phyloP scores from a whole-genome alignment of 1,140 invertebrate species.

The Lerema accius region DNA sequence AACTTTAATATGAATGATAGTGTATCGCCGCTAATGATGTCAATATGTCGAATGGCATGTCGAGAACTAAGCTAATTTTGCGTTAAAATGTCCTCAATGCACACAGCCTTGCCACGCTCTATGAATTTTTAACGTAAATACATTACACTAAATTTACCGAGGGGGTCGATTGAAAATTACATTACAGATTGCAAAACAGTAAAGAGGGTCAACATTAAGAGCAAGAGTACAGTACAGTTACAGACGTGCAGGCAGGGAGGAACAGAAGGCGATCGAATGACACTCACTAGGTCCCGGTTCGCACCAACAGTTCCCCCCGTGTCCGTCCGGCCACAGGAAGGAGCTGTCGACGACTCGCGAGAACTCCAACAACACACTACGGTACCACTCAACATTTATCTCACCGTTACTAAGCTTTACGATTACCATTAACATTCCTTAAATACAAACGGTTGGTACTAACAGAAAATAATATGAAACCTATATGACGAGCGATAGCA shows the following conservation, averaged over 20 bases:
- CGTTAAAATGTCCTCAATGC: slow-evolving; percentile 84
- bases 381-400: slow-evolving; percentile 80
- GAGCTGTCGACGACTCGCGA: slow-evolving; percentile 65
- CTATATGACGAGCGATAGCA: slow-evolving; percentile 78
- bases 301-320: slow-evolving; percentile 64
- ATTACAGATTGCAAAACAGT: slow-evolving; percentile 77
- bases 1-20: slow-evolving; percentile 69
- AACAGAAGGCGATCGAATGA: slow-evolving; percentile 54
- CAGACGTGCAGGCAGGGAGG: slow-evolving; percentile 76
- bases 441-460: slow-evolving; percentile 67
- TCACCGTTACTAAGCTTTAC: slow-evolving; percentile 78
- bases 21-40: slow-evolving; percentile 77
- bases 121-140: slow-evolving; percentile 78
- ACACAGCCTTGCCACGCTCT: slow-evolving; percentile 87
- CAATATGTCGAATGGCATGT: slow-evolving; percentile 73
- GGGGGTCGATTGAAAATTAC: slow-evolving; percentile 75
- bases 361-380: slow-evolving; percentile 79
- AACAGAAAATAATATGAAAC: slow-evolving; percentile 80
- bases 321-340: slow-evolving; percentile 34
- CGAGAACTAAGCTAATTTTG: slow-evolving; percentile 78
- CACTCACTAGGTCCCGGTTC: slow-evolving; percentile 58
- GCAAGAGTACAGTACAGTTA: slow-evolving; percentile 72
- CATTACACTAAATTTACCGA: slow-evolving; percentile 78
- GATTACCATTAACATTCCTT: slow-evolving; percentile 77
- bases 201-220: slow-evolving; percentile 77